Evolutionary conservation across 1,140 invertebrate genomes (phyloP).

Genomic region (Ericerus pela): DNA sequence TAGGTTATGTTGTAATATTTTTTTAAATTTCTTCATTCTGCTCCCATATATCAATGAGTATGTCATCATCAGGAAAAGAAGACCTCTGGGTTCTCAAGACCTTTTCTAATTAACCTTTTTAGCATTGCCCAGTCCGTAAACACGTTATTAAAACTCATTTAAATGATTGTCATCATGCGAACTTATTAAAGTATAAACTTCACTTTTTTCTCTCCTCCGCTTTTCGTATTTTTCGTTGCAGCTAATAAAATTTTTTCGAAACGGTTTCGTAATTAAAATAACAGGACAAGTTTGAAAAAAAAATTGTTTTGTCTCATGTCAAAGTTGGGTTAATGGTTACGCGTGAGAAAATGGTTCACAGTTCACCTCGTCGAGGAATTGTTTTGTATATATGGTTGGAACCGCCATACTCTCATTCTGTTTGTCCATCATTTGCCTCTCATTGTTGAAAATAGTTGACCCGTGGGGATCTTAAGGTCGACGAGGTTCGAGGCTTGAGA

Average conservation of each 20-base stretch:
- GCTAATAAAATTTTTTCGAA: constrained; percentile 12
- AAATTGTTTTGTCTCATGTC: not conserved
- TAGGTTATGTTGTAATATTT: no score
- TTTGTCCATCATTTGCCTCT: no score
- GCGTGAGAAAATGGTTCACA: constrained; percentile 8
- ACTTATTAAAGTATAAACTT: constrained; percentile 4
- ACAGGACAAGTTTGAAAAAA: not conserved
- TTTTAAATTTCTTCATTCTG: no score
- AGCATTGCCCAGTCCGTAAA: not conserved
- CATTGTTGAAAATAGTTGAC: no score
- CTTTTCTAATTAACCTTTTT: not conserved
- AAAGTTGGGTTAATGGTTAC: not conserved
- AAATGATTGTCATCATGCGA: constrained; percentile 8
- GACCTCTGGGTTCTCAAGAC: constrained; percentile 7
- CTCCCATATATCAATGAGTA: no score
- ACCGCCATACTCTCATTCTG: no score
- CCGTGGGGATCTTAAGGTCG: no score
- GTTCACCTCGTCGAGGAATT: not conserved
- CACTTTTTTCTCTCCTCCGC: constrained; percentile 2
- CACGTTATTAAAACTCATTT: constrained; percentile 12
- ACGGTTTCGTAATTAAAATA: not conserved
- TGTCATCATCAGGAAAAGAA: not conserved
- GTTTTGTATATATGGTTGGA: no score
- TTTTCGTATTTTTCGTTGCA: no score
- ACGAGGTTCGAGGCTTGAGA: no score